Evolutionary conservation across 2,113 vertebrate species (phyloP), one percentile per base, ranked within the genome.

Genomic region (Actenoides hombroni): DNA sequence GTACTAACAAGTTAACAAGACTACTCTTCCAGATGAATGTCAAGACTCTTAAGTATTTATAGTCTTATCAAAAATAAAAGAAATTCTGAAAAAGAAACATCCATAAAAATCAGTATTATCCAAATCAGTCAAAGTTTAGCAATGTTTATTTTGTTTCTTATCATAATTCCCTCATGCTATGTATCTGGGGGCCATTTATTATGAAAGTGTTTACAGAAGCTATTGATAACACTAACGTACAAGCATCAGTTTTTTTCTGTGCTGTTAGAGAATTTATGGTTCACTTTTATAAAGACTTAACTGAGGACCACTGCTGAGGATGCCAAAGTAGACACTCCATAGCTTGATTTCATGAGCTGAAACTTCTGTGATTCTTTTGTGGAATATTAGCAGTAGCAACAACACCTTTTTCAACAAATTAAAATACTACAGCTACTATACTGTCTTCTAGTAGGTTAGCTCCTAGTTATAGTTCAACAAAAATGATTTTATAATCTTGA

Each of bases 401-500:
- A 85, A 85, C 31, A 28, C n/a, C 18, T 42, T 60, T 79, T 68
- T 89, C 17, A 56, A 48, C 23, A 84, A 86, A 91, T 82, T 70
- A 90, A 92, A 90, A 69, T 88, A 87, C 39, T 70, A 35, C 9
- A 25, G 42, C 37, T 40, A 86, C 49, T 87, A 51, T 46, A 23
- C 59, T 61, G 23, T 60, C 31, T 96, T 90, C n/a, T 21, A 73
- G 68, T 68, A 73, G 19, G 76, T 64, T 88, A 68, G 53, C 35
- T 68, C 39, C 46, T 53, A 89, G 40, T 91, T 73, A 92, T 11
- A 4, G 78, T 92, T 63, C 28, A 39, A 28, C 56, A 37, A 82
- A 95, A 95, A 90, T 25, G 4, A 37, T 79, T 39, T 94, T 92
- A 89, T 92, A 94, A 92, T 86, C 84, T 76, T 83, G 81, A 76